Conservation (phyloP, 2,113 vertebrate genomes). For the Myiozetetes cayanensis region DNA sequence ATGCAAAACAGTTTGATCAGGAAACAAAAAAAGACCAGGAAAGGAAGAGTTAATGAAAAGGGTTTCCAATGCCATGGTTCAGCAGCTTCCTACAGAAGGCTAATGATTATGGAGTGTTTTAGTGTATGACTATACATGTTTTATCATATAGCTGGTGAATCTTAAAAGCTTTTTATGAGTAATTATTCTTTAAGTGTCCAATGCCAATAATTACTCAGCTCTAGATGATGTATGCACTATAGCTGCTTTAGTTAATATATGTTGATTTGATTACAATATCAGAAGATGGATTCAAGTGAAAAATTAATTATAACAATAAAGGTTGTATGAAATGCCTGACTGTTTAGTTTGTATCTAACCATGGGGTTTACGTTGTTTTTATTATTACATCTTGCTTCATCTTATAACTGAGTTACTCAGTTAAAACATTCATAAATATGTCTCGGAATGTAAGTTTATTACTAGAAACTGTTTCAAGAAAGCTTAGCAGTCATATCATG, state of each 20-base stretch:
- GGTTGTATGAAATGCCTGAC: neutral
- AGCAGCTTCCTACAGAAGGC: neutral
- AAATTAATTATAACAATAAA: conserved; percentile 50
- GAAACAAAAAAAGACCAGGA: neutral
- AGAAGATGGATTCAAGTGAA: conserved; percentile 35
- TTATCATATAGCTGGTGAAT: neutral
- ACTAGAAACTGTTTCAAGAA: conserved; percentile 42
- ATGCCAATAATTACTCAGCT: neutral
- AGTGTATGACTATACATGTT: neutral
- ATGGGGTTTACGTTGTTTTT: conserved; percentile 18
- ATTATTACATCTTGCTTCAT: neutral
- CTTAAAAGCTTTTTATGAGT: neutral
- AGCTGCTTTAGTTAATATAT: neutral
- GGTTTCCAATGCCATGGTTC: neutral
- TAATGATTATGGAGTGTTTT: neutral
- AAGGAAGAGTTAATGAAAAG: neutral
- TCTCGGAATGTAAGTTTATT: conserved; percentile 11
- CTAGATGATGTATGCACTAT: neutral
- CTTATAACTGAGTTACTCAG: conserved; percentile 11
- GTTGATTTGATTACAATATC: conserved; percentile 1
- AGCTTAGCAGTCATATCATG: conserved; percentile 40
- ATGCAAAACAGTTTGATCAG: neutral
- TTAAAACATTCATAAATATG: conserved; percentile 9
- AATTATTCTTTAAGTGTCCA: neutral
- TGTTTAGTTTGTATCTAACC: conserved; percentile 35